Percentiles rank a stretch among this genome's conserved stretches.
These are phyloP conservation scores for Cinclus cinclus DNA, from an alignment of 2,113 vertebrate genomes.

Conservation along the genomic window DNA sequence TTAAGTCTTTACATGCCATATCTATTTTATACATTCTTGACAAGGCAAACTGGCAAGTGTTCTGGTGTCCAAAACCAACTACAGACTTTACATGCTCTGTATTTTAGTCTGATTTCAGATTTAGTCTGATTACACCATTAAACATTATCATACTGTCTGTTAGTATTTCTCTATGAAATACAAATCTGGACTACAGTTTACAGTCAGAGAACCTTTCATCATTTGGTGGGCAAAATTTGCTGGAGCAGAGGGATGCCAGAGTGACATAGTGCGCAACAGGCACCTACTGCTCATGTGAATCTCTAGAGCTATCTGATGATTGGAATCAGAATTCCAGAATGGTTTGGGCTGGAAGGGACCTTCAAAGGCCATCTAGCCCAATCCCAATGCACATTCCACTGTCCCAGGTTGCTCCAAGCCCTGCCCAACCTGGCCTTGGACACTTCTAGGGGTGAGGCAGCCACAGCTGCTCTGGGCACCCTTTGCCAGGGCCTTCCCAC, in stretches of 20 bases:
- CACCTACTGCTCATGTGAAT: background rate
- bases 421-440: rapidly evolving
- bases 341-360: background rate
- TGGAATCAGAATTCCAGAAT: background rate
- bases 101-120: background rate
- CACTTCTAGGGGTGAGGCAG: background rate
- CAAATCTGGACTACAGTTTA: background rate
- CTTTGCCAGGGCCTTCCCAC: rapidly evolving
- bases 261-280: rapidly evolving
- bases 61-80: background rate
- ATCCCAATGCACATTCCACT: background rate
- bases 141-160: background rate
- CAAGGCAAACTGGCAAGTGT: background rate
- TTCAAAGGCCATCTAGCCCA: background rate
- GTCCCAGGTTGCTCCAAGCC: rapidly evolving
- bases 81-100: background rate
- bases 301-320: background rate
- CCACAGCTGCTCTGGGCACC: rapidly evolving
- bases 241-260: background rate
- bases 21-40: background rate
- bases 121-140: background rate
- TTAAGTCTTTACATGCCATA: background rate
- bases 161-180: background rate
- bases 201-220: background rate
- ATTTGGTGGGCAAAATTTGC: background rate